Conservation (phyloP, 2,113 vertebrate species). For the Sciurus niger region DNA sequence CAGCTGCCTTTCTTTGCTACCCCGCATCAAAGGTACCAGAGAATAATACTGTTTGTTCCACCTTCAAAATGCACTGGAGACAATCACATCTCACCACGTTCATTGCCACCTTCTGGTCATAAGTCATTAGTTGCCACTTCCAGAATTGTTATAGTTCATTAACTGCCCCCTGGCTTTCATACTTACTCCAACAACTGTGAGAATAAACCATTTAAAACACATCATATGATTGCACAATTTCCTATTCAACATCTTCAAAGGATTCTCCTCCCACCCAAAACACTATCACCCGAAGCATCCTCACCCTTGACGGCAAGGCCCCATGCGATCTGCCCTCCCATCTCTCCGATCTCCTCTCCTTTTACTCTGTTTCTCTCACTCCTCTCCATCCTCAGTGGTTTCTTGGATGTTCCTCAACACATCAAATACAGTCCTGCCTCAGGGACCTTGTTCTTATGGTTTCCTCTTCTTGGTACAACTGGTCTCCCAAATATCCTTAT, state of each 20-base stretch:
- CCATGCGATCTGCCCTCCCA: fast-evolving
- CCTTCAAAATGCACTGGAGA: not conserved
- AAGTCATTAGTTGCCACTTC: not conserved
- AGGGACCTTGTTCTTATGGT: not conserved
- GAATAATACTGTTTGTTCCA: not conserved
- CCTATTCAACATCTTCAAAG: not conserved
- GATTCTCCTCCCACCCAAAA: not conserved
- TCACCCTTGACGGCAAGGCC: not conserved
- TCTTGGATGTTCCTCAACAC: not conserved
- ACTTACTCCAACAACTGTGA: not conserved
- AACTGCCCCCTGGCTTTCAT: not conserved
- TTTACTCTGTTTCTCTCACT: no score
- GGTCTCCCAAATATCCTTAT: not conserved
- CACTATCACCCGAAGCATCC: not conserved
- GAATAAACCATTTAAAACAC: not conserved
- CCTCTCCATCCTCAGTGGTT: not conserved
- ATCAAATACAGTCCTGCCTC: not conserved
- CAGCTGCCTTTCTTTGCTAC: not conserved
- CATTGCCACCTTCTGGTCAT: not conserved
- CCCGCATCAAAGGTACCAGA: not conserved
- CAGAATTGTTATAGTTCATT: not conserved
- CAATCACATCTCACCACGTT: not conserved
- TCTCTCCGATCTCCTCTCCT: not conserved
- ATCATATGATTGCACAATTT: not conserved
- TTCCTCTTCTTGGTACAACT: not conserved